phyloP scores from a whole-genome alignment of 2,113 vertebrate genomes.

The Silurus glanis region DNA sequence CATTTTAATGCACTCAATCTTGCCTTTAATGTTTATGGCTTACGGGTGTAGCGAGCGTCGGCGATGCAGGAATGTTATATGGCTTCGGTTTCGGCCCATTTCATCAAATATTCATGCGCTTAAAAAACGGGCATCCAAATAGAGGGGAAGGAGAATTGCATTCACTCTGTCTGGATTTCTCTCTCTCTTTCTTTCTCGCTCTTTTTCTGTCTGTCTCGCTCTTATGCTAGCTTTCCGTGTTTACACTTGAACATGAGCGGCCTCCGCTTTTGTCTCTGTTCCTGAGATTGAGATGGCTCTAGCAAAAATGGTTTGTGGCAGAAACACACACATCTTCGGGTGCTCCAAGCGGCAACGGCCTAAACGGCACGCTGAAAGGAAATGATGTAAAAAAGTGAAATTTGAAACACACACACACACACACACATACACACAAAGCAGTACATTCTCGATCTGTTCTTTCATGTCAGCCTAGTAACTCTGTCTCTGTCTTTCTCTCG shows the following conservation, averaged over 20 bases:
- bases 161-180: constrained; percentile 84
- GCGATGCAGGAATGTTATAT: constrained; percentile 97
- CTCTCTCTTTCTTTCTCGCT: constrained; percentile 58
- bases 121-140: constrained; percentile 96
- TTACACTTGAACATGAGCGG: constrained; percentile 54
- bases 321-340: constrained; percentile 31
- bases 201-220: constrained; percentile 74
- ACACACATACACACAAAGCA: constrained; percentile 2
- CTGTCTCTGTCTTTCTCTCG: constrained; percentile 56
- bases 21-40: constrained; percentile 95
- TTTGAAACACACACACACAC: constrained; percentile 55
- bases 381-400: constrained; percentile 80
- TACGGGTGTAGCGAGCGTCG: constrained; percentile 85
- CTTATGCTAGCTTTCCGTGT: constrained; percentile 78
- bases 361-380: constrained; percentile 69
- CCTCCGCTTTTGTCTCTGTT: constrained; percentile 61
- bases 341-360: constrained; percentile 51
- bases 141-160: constrained; percentile 88
- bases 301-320: constrained; percentile 21
- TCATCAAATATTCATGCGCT: constrained; percentile 96
- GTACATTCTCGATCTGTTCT: constrained; percentile 60
- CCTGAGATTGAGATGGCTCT: constrained; percentile 31
- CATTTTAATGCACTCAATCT: constrained; percentile 99
- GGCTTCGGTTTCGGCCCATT: constrained; percentile 94
- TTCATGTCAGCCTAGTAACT: constrained; percentile 52